These are phyloP conservation scores for Luscinia megarhynchos DNA, from an alignment of 2,797 vertebrate genomes.

Conservation along the genomic window DNA sequence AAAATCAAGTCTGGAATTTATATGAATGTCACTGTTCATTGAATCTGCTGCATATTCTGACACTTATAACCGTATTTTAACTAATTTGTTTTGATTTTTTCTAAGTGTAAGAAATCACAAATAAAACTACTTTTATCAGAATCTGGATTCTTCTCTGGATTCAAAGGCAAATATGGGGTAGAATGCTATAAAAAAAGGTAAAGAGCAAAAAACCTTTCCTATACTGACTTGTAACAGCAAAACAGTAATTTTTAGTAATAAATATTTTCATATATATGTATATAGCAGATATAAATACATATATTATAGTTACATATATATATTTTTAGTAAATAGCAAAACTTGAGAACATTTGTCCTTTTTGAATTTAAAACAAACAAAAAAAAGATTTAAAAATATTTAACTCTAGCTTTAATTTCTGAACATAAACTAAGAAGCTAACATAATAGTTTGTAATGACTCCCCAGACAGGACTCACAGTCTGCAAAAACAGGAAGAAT, in stretches of 20 bases:
- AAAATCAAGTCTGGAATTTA: neutral
- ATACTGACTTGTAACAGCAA: neutral
- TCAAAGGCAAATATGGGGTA: neutral
- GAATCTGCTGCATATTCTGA: neutral
- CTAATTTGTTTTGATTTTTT: neutral
- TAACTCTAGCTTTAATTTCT: conserved; percentile 20
- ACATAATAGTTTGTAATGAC: conserved; percentile 40
- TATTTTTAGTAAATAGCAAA: neutral
- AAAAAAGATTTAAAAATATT: neutral
- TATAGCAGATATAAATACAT: neutral
- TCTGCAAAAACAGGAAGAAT: conserved; percentile 67
- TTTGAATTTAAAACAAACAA: neutral
- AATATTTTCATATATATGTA: neutral
- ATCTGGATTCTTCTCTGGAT: neutral
- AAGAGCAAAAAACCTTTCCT: neutral
- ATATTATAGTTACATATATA: neutral
- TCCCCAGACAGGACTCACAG: conserved; percentile 41
- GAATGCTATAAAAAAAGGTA: neutral
- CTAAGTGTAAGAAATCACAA: neutral
- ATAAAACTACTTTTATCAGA: neutral
- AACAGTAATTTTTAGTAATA: neutral
- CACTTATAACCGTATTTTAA: neutral
- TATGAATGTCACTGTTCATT: neutral
- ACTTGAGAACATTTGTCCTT: neutral
- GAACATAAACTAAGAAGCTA: conserved; percentile 36